phyloP scores from a whole-genome alignment of 1,140 invertebrate species.

The Drosophila cardini region DNA sequence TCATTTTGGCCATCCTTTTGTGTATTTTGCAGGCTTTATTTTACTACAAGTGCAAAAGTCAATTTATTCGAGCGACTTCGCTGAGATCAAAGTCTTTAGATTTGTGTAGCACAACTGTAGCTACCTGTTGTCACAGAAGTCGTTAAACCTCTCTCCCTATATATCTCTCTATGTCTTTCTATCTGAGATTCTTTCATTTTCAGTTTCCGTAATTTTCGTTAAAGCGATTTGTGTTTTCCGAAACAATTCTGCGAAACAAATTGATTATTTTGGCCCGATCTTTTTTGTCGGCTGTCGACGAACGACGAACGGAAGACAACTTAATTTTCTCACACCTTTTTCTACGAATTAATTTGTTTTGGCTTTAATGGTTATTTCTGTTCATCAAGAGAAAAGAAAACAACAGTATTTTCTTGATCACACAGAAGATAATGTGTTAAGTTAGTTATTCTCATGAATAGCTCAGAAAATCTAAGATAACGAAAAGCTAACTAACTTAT shows the following conservation, averaged over 20 bases:
- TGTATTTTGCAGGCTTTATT: constrained; percentile 44
- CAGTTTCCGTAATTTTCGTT: constrained; percentile 74
- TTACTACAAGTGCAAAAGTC: constrained; percentile 70
- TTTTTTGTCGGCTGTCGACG: constrained; percentile 27
- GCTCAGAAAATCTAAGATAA: too few species aligned
- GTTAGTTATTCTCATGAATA: not conserved
- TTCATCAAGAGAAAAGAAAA: constrained; percentile 20
- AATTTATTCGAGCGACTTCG: constrained; percentile 24
- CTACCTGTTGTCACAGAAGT: constrained; percentile 61
- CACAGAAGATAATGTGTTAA: constrained; percentile 14
- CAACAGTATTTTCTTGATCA: constrained; percentile 18
- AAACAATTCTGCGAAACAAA: constrained; percentile 75
- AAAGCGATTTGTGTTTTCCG: constrained; percentile 73
- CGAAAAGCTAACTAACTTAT: too few species aligned
- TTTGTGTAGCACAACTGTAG: constrained; percentile 57
- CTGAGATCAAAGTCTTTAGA: constrained; percentile 62
- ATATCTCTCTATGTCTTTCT: not conserved
- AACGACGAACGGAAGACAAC: constrained; percentile 66
- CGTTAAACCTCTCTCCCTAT: constrained; percentile 5
- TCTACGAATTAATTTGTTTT: constrained; percentile 78
- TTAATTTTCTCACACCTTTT: constrained; percentile 83
- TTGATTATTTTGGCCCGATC: constrained; percentile 70
- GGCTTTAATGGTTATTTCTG: constrained; percentile 61
- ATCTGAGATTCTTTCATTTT: constrained; percentile 19
- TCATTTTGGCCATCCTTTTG: constrained; percentile 49